Base-by-base conservation (phyloP, 2,797 vertebrate species). In the Trematomus bernacchii region DNA sequence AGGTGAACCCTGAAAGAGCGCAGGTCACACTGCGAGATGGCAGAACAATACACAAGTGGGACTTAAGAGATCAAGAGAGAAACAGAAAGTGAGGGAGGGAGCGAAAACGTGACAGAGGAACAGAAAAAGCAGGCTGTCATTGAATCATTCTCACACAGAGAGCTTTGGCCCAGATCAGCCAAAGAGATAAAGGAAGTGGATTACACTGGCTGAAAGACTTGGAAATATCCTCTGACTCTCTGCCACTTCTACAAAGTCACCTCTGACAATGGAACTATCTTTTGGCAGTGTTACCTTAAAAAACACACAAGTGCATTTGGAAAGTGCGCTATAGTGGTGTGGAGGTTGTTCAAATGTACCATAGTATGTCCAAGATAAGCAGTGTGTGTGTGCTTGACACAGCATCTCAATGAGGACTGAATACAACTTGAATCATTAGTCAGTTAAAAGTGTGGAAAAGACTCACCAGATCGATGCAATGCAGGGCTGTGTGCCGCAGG, bases 141-240 rank as follows among this genome's bases (percentile, higher is more conserved):
- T 90, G 85, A 91, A 87, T 85, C 79, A 83, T 84, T 85, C 82
- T 86, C 88, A 87, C 87, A 91, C 84, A 85, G 87, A 85, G 87
- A 57, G 71, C 85, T 87, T 86, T 83, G 85, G 86, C 88, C 87
- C 82, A 89, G 90, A 92, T 93, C 91, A 93, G 78, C 76, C 80
- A 78, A 73, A 80, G 76, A 90, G 87, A 92, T 91, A 92, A 90
- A 90, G 83, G 85, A 91, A 87, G 83, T 87, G 88, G 88, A 91
- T 89, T 91, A 92, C 71, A 79, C 86, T 59, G 72, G 77, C 81
- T 81, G 81, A 87, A 82, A 87, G 87, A 89, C 84, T 87, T 79
- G 80, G 81, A 89, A 90, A 87, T 78, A 75, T 86, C 85, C 76
- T 87, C 81, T 84, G 84, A 89, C 83, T 88, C 86, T 76, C 72